A percentile compares a stretch with the other conserved stretches of the same genome.
phyloP scores from a whole-genome alignment of 2,797 vertebrate genomes.

The Lates japonicus region DNA sequence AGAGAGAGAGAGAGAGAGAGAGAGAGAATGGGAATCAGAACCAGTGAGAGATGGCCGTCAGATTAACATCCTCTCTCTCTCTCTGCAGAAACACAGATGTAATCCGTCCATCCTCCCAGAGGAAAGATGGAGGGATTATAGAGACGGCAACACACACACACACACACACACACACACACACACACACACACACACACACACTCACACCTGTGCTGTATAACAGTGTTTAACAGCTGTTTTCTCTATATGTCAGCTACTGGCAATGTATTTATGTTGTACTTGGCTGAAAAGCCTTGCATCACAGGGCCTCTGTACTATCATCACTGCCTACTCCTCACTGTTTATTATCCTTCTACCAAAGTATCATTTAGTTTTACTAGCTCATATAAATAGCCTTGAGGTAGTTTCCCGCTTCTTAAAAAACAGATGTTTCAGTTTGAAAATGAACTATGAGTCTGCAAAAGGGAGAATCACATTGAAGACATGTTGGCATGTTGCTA shows the following conservation, averaged over 20 bases:
- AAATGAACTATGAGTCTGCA: too few relatives aligned
- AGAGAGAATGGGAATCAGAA: background rate
- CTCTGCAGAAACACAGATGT: constrained; percentile 38
- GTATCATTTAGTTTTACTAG: too few relatives aligned
- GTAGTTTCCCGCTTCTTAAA: too few relatives aligned
- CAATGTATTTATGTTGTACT: background rate
- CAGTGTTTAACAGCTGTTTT: constrained; percentile 1
- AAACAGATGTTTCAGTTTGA: too few relatives aligned
- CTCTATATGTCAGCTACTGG: too few relatives aligned
- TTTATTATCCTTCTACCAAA: too few relatives aligned
- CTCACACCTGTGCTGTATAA: background rate
- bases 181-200: too few relatives aligned
- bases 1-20: background rate
- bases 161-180: background rate
- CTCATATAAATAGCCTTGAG: too few relatives aligned
- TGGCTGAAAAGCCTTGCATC: background rate
- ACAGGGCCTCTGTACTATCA: background rate
- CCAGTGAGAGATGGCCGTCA: constrained; percentile 21
- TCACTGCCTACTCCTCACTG: too few relatives aligned
- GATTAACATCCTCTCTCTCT: constrained; percentile 56
- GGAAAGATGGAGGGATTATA: constrained; percentile 52
- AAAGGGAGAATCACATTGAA: too few relatives aligned
- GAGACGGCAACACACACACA: background rate
- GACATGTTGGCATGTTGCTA: too few relatives aligned
- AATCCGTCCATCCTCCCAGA: constrained; percentile 57